Evolutionary conservation across 2,797 vertebrate species (phyloP).

Genomic region (Melanotaenia pygmaea): DNA sequence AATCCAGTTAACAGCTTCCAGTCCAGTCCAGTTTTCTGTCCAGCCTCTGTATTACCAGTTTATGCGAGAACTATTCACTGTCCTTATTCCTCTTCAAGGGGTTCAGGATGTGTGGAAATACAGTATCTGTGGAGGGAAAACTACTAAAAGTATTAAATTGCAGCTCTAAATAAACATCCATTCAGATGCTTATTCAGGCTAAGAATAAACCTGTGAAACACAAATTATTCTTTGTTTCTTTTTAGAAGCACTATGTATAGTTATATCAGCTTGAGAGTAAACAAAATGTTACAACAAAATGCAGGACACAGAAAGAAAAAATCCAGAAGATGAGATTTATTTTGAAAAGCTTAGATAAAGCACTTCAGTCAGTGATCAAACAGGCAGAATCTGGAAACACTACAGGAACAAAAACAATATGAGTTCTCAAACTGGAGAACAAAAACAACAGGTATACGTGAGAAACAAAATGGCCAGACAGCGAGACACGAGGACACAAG

Average conservation of each 20-base stretch:
- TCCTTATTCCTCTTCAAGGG: background rate
- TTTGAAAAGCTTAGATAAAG: background rate
- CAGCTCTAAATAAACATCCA: background rate
- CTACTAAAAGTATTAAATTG: background rate
- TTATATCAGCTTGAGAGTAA: background rate
- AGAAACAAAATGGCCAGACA: no score
- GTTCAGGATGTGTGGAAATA: background rate
- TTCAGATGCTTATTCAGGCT: background rate
- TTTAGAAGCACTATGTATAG: background rate
- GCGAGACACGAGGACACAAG: no score
- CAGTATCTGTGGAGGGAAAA: background rate
- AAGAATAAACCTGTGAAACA: background rate
- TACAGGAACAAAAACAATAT: background rate
- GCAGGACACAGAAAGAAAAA: background rate
- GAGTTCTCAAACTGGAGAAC: no score
- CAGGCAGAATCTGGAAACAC: background rate
- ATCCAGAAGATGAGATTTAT: background rate
- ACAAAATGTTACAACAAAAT: background rate
- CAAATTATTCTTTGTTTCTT: background rate
- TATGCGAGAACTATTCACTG: slow-evolving; percentile 10
- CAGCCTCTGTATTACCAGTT: slow-evolving; percentile 9
- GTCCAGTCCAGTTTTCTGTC: slow-evolving; percentile 13
- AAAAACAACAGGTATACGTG: no score
- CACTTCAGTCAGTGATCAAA: background rate
- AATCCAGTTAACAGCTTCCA: slow-evolving; percentile 25